Evolutionary conservation across 2,113 vertebrate species (phyloP).

Genomic region (Gallinago media): DNA sequence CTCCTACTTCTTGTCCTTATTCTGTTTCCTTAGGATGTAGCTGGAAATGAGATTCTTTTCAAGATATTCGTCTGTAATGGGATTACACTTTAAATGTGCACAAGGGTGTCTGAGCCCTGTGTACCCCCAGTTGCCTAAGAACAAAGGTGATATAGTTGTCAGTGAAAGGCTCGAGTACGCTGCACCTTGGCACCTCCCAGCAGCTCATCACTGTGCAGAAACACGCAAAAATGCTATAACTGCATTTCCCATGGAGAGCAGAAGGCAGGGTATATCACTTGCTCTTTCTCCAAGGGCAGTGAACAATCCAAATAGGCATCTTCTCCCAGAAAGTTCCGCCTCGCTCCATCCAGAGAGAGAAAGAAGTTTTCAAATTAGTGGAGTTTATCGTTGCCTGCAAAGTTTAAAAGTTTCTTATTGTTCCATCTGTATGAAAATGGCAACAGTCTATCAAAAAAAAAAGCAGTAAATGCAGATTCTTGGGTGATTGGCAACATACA

Average conservation of each 20-base stretch:
- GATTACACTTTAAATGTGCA: neutral
- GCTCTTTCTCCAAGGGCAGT: neutral
- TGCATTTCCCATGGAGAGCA: neutral
- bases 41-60: neutral
- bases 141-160: neutral
- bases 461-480: neutral
- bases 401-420: neutral
- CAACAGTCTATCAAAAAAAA: neutral
- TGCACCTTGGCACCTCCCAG: neutral
- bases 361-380: neutral
- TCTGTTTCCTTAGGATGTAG: neutral
- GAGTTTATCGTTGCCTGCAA: neutral
- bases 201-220: neutral
- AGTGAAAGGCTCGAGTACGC: neutral
- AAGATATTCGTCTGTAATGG: neutral
- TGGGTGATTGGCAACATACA: neutral
- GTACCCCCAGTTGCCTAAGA: neutral
- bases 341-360: neutral
- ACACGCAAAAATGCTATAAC: neutral
- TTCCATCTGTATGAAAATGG: neutral
- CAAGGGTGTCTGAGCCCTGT: neutral
- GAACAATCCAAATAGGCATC: neutral
- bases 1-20: neutral
- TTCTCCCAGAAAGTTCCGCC: neutral
- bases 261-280: neutral